Evolutionary conservation across 2,797 vertebrate species (phyloP), one percentile per base, ranked within the genome.

Genomic region (Gymnodraco acuticeps): DNA sequence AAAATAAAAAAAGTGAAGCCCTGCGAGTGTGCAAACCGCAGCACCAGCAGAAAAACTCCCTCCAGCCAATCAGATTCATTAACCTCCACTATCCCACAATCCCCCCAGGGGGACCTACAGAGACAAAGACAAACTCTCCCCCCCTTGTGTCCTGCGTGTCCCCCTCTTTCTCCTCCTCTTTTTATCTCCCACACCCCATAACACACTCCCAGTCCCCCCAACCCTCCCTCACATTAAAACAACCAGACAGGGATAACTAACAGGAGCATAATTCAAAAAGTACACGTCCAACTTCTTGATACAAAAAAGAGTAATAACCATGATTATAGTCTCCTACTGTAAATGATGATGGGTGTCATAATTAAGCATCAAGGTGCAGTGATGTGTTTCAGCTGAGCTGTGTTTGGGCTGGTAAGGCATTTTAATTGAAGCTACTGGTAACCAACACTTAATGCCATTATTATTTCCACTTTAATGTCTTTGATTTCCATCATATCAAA

Each of bases 61-160:
- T 93, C 82, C 89, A 92, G 81, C 92, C 91, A 93, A 95, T 90
- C 90, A 90, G 87, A 93, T 92, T 94, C 93, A 95, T 94, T 95
- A 95, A 94, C 94, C 94, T 94, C 91, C 81, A 90, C 88, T 81
- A 90, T 92, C 86, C 91, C 86, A 92, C 89, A 92, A 92, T 91
- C 88, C 91, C 91, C 89, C 65, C 31, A 72, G 82, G 85, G 82
- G 88, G 80, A 87, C 88, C 82, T 70, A 86, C 81, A 88, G 87
- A 95, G 94, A 95, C 94, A 95, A 93, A 94, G 94, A 95, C 94
- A 94, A 94, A 95, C 93, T 90, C 92, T 86, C 82, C 87, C 76
- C 90, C 90, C 77, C 87, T 83, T 84, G 91, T 89, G 93, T 94
- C 90, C 91, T 90, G 85, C 20, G 17, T 80, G 75, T 65, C 67